phyloP scores from a whole-genome alignment of 1,140 invertebrate species.

The Nephila pilipes region DNA sequence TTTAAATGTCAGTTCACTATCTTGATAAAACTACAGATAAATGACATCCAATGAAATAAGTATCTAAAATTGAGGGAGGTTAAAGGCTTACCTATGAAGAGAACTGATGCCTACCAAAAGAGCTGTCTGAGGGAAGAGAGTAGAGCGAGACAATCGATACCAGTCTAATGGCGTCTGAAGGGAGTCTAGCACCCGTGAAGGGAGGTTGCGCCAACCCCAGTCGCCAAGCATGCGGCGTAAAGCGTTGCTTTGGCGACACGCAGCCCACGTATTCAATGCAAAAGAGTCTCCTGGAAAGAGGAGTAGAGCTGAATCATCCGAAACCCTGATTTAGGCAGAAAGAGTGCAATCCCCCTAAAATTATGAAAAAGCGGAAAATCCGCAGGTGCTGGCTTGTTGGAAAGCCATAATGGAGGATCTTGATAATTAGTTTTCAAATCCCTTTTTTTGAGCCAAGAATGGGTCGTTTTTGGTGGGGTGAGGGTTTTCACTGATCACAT shows the following conservation, averaged over 20 bases:
- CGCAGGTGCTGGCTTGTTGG: background rate
- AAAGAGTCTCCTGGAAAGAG: background rate
- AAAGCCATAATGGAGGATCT: background rate
- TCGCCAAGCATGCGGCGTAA: background rate
- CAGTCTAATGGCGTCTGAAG: conserved; percentile 6
- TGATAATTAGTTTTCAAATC: background rate
- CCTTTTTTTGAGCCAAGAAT: background rate
- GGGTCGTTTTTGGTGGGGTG: background rate
- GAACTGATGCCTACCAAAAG: conserved; percentile 8
- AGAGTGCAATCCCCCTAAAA: conserved; percentile 22
- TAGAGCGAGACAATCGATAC: conserved; percentile 17
- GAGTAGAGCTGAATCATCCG: conserved; percentile 17
- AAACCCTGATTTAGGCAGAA: conserved; percentile 18
- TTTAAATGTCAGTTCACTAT: background rate
- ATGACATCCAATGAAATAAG: background rate
- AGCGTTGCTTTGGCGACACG: background rate
- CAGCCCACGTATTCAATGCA: conserved; percentile 1
- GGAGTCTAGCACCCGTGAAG: background rate
- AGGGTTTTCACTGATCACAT: background rate
- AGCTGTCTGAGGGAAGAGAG: background rate
- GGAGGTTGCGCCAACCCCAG: background rate
- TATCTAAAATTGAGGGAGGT: background rate
- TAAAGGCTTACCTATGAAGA: background rate
- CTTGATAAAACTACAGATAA: background rate
- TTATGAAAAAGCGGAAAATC: conserved; percentile 23